These are phyloP conservation scores for Hemaris fuciformis DNA, from an alignment of 2,888 invertebrate genomes.

Conservation along the genomic window DNA sequence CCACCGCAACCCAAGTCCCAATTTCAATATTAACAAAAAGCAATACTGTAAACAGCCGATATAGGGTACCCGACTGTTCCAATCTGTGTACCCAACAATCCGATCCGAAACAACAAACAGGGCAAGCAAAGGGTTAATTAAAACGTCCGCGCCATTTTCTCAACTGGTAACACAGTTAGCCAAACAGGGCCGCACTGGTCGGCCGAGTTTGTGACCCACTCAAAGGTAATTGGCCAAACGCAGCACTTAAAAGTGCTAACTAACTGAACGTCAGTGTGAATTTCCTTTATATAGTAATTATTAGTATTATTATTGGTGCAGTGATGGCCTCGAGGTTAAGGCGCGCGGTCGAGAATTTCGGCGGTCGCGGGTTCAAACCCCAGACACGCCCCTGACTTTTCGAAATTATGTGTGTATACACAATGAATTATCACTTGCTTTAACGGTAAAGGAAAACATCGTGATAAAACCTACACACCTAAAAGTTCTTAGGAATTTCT, in stretches of 20 bases:
- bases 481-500: no score
- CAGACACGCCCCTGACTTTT: no score
- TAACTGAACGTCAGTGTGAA: not conserved
- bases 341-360: no score
- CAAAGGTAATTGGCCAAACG: conserved; percentile 8
- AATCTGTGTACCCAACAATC: conserved; percentile 20
- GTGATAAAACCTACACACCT: no score
- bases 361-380: no score
- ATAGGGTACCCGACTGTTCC: conserved; percentile 19
- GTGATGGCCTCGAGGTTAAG: no score
- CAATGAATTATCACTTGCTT: no score
- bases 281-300: not conserved
- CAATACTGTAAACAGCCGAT: not conserved
- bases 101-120: conserved; percentile 23
- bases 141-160: conserved; percentile 38
- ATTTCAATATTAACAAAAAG: not conserved
- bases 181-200: conserved; percentile 21
- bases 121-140: conserved; percentile 56
- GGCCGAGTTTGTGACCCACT: conserved; percentile 1
- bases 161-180: conserved; percentile 38
- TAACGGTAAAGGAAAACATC: no score
- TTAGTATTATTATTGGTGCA: no score
- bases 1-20: not conserved
- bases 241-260: not conserved
- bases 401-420: no score